Percentiles rank a stretch among this genome's conserved stretches.
Conservation (phyloP, 2,113 vertebrate species). For the Phyllostomus hastatus region DNA sequence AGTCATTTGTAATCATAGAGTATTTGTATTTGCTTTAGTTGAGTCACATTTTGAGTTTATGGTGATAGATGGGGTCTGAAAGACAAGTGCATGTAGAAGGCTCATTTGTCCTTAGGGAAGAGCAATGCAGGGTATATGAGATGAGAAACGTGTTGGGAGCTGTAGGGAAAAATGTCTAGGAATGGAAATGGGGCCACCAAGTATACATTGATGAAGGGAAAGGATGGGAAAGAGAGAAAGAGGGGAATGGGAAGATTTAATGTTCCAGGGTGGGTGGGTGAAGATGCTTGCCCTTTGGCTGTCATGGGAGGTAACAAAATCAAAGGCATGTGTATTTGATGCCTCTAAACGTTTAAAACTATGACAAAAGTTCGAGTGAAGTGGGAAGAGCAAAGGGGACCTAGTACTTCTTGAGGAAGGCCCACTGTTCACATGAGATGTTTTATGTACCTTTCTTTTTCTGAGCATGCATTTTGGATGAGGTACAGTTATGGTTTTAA, state of each 20-base stretch:
- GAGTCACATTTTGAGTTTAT: background rate
- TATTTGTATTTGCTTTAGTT: background rate
- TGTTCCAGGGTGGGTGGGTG: accelerated
- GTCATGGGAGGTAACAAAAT: background rate
- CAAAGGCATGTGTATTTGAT: background rate
- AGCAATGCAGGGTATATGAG: background rate
- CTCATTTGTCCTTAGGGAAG: background rate
- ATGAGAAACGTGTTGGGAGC: background rate
- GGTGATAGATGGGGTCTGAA: background rate
- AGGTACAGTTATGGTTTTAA: background rate
- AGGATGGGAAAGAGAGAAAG: background rate
- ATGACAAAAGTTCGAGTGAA: background rate
- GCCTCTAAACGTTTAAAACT: background rate
- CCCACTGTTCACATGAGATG: background rate
- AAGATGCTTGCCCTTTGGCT: background rate
- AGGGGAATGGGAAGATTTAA: background rate
- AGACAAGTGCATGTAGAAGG: background rate
- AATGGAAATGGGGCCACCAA: background rate
- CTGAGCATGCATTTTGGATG: background rate
- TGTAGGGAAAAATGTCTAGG: background rate
- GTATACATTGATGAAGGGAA: background rate
- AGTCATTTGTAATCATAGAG: background rate
- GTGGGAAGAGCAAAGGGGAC: background rate
- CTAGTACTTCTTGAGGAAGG: background rate
- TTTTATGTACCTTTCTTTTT: background rate